phyloP scores from a whole-genome alignment of 2,888 invertebrate species.

The Troilus luridus region DNA sequence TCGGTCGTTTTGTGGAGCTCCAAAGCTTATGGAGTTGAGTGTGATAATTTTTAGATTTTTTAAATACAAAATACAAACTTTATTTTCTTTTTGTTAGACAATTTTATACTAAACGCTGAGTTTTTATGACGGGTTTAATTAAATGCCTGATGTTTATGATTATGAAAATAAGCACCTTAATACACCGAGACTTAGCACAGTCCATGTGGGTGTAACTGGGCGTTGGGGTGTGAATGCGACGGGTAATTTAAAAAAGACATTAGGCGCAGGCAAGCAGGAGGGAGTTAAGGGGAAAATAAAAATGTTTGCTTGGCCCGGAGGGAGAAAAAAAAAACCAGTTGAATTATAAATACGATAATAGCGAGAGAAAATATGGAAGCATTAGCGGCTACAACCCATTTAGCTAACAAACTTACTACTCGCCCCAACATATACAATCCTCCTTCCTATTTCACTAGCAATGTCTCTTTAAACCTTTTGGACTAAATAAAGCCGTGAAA shows the following conservation, averaged over 20 bases:
- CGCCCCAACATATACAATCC: conserved; percentile 22
- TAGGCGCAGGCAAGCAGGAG: conserved; percentile 11
- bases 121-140: background rate
- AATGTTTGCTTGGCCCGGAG: background rate
- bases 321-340: background rate
- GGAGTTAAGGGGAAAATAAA: background rate
- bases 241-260: conserved; percentile 41
- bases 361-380: conserved; percentile 38
- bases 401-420: conserved; percentile 51
- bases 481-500: background rate
- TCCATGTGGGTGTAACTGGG: background rate
- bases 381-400: conserved; percentile 52
- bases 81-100: no score
- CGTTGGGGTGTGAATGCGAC: background rate
- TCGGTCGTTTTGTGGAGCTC: no score
- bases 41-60: no score
- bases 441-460: background rate
- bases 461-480: background rate
- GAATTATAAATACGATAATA: conserved; percentile 54
- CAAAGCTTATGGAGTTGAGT: no score
- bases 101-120: background rate
- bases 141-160: background rate
- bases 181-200: background rate
- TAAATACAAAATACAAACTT: no score
- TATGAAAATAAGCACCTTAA: background rate